Evolutionary conservation across 2,888 invertebrate genomes (phyloP).

Genomic region (Hymenopus coronatus): DNA sequence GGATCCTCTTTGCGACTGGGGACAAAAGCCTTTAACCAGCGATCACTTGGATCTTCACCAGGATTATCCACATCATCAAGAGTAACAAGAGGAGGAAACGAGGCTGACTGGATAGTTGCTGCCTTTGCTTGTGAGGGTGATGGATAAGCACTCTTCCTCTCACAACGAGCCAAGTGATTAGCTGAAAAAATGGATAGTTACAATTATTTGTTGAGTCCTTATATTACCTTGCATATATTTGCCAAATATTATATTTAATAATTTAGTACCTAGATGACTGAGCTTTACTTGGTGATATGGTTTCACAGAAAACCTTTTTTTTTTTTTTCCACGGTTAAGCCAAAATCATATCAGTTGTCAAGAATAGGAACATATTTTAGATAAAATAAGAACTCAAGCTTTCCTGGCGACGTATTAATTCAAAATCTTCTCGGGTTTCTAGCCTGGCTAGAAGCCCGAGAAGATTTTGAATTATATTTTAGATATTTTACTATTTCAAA

Average conservation of each 20-base stretch:
- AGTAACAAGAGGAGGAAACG: constrained; percentile 38
- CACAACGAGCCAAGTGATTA: constrained; percentile 69
- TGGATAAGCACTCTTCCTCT: constrained; percentile 69
- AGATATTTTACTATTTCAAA: too few relatives aligned
- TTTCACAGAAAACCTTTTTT: too few relatives aligned
- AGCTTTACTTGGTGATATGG: not conserved
- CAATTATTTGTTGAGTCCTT: not conserved
- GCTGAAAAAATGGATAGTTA: constrained; percentile 43
- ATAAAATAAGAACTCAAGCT: too few relatives aligned
- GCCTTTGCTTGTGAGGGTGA: constrained; percentile 52
- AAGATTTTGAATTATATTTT: too few relatives aligned
- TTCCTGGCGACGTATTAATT: too few relatives aligned
- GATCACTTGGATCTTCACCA: constrained; percentile 32
- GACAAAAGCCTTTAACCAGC: constrained; percentile 36
- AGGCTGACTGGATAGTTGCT: constrained; percentile 60
- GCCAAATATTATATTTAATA: not conserved
- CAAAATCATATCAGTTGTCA: too few relatives aligned
- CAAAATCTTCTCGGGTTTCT: too few relatives aligned
- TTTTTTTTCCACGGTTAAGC: too few relatives aligned
- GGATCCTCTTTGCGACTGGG: constrained; percentile 21
- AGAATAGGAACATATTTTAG: too few relatives aligned
- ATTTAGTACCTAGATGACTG: not conserved
- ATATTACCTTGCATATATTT: not conserved
- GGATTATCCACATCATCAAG: constrained; percentile 37
- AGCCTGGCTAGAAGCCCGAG: too few relatives aligned